Percentiles rank a stretch among this genome's conserved stretches.
phyloP scores from a whole-genome alignment of 2,797 vertebrate genomes.

The Pipistrellus pygmaeus region DNA sequence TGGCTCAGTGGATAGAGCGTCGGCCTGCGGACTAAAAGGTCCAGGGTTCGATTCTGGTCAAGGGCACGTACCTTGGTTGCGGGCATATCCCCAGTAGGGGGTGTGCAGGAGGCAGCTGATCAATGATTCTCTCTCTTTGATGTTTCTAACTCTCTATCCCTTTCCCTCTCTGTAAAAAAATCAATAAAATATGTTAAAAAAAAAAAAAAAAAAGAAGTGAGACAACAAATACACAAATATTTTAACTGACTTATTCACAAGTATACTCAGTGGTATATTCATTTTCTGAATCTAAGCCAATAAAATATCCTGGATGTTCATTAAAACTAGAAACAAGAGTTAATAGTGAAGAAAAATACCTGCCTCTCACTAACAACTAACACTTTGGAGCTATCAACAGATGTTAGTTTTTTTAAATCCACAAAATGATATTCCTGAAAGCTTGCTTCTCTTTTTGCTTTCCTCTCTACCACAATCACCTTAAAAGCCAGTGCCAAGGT shows the following conservation, averaged over 20 bases:
- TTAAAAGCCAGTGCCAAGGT: background rate
- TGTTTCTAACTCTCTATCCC: too few species aligned
- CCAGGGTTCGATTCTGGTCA: too few species aligned
- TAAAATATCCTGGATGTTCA: background rate
- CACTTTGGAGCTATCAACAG: background rate
- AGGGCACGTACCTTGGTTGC: too few species aligned
- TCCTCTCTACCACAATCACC: background rate
- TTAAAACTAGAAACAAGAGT: constrained; percentile 2
- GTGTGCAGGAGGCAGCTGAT: too few species aligned
- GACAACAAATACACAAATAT: constrained; percentile 29
- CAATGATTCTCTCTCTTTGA: too few species aligned
- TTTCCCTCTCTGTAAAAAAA: too few species aligned
- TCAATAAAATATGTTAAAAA: too few species aligned
- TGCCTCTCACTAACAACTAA: constrained; percentile 28
- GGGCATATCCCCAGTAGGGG: too few species aligned
- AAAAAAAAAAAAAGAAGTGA: background rate
- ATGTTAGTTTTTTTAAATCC: constrained; percentile 23
- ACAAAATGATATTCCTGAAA: constrained; percentile 23
- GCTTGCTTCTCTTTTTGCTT: constrained; percentile 29
- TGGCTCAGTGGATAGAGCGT: too few species aligned
- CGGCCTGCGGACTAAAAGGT: too few species aligned
- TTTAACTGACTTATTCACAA: constrained; percentile 44
- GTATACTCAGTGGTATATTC: background rate
- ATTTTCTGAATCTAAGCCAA: constrained; percentile 11
- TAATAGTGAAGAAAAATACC: constrained; percentile 29